Evolutionary conservation across 2,888 invertebrate genomes (phyloP).

Genomic region (Gryllus longicercus): DNA sequence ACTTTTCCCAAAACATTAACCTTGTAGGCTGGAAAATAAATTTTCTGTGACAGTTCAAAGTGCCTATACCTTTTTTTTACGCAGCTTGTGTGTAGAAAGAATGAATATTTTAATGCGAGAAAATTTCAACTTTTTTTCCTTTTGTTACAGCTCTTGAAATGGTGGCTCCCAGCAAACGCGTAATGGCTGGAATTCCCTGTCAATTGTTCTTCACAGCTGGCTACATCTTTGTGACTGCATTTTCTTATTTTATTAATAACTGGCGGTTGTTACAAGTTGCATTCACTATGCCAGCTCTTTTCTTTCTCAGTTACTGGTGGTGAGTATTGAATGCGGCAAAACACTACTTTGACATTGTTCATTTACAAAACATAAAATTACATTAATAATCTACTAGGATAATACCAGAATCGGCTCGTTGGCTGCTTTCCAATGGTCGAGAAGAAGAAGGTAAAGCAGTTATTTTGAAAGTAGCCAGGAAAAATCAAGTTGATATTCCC

Average conservation of each 20-base stretch:
- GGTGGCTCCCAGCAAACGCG: conserved; percentile 65
- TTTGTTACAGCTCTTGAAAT: conserved; percentile 57
- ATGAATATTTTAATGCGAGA: not conserved
- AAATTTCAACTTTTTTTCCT: not conserved
- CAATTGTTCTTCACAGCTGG: conserved; percentile 73
- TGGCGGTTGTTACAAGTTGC: conserved; percentile 69
- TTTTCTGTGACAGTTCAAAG: too few species aligned
- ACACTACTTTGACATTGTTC: not conserved
- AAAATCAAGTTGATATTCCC: conserved; percentile 59
- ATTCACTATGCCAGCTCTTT: conserved; percentile 63
- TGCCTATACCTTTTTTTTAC: too few species aligned
- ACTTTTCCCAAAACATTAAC: too few species aligned
- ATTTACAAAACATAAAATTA: not conserved
- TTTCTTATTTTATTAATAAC: conserved; percentile 63
- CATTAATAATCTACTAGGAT: conserved; percentile 47
- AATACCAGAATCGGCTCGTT: conserved; percentile 70
- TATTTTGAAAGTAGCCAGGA: conserved; percentile 60
- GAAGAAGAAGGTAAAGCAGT: conserved; percentile 59
- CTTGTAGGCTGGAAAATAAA: too few species aligned
- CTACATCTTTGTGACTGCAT: conserved; percentile 62
- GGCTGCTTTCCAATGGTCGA: conserved; percentile 64
- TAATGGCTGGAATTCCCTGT: conserved; percentile 66
- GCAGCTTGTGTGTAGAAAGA: too few species aligned
- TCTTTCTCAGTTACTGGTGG: conserved; percentile 69
- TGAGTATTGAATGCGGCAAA: conserved; percentile 39